Percentiles rank a stretch among this genome's conserved stretches.
Conservation (phyloP, 2,113 vertebrate genomes). For the Galeopterus variegatus region DNA sequence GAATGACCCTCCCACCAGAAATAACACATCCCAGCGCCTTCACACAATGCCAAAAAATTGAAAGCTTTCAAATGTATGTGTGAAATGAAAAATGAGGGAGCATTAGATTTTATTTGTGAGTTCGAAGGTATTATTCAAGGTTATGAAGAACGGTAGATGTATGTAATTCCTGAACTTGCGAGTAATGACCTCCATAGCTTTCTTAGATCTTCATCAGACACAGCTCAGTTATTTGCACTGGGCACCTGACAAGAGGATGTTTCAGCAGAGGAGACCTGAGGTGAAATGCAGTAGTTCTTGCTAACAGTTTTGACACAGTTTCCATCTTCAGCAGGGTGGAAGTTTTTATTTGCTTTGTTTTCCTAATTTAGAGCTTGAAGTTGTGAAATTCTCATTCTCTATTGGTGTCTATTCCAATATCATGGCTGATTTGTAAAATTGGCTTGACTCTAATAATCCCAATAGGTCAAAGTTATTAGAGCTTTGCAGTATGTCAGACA, state of each 20-base stretch:
- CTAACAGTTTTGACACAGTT: neutral
- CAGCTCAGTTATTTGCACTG: neutral
- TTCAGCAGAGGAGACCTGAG: neutral
- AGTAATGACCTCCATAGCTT: neutral
- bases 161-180: neutral
- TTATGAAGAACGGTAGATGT: neutral
- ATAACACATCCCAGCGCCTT: neutral
- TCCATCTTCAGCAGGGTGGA: neutral
- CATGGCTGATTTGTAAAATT: neutral
- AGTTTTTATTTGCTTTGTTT: neutral
- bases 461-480: neutral
- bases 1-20: neutral
- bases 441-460: neutral
- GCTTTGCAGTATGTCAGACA: neutral
- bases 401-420: neutral
- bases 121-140: neutral
- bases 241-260: neutral
- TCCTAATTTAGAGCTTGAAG: neutral
- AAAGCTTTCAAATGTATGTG: neutral
- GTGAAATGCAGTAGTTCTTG: neutral
- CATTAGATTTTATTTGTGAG: neutral
- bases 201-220: slow-evolving; percentile 6
- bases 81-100: neutral
- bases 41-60: neutral
- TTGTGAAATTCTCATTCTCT: neutral